Evolutionary conservation across 2,113 vertebrate species (phyloP).

Genomic region (Drymodes brunneopygia): DNA sequence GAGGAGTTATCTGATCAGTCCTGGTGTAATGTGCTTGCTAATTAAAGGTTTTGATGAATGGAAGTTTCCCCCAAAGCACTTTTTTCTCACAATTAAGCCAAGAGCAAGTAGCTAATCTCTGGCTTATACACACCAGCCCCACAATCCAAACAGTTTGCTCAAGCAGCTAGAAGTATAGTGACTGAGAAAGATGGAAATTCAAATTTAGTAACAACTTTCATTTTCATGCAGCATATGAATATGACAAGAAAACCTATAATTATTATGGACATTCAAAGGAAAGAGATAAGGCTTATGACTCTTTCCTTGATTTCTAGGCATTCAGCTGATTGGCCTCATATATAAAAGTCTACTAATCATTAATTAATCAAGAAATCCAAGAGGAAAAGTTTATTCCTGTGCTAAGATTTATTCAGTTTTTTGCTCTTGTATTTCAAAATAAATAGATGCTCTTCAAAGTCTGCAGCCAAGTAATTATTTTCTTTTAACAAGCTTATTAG

Average conservation of each 20-base stretch:
- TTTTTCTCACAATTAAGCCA: not conserved
- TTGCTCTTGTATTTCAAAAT: conserved; percentile 2
- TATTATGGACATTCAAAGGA: not conserved
- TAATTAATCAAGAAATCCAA: conserved; percentile 41
- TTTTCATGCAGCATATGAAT: not conserved
- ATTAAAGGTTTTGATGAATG: not conserved
- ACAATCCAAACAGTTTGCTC: not conserved
- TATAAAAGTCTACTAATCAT: not conserved
- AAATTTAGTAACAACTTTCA: not conserved
- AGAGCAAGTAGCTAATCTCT: not conserved
- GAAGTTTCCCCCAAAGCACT: not conserved
- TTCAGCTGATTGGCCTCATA: not conserved
- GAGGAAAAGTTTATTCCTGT: not conserved
- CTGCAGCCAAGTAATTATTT: conserved; percentile 43
- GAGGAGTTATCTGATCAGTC: not conserved
- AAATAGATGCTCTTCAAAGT: conserved; percentile 34
- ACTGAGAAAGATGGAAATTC: not conserved
- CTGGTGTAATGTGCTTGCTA: not conserved
- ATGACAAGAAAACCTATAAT: not conserved
- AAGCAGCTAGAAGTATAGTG: not conserved
- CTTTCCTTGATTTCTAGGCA: not conserved
- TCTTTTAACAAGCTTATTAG: conserved; percentile 46
- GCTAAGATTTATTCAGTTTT: not conserved
- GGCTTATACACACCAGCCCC: not conserved
- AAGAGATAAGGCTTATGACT: not conserved